Percentiles rank a stretch among this genome's conserved stretches.
These are phyloP conservation scores for Autographa gamma DNA, from an alignment of 2,888 invertebrate genomes.

Conservation along the genomic window DNA sequence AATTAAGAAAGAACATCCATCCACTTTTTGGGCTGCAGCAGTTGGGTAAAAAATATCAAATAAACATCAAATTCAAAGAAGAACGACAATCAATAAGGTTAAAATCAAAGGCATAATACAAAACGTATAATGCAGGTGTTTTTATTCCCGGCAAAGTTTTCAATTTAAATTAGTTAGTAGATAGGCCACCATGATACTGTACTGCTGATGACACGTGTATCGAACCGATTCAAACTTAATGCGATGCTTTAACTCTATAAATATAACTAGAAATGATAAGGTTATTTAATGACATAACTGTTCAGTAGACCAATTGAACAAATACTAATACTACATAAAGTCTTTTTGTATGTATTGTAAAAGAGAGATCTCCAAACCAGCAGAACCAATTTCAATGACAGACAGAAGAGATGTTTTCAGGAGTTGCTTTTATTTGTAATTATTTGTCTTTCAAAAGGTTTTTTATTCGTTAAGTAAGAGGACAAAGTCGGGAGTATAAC, in stretches of 20 bases:
- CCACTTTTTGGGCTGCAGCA: no score
- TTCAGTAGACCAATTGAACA: no score
- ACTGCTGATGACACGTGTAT: conserved; percentile 35
- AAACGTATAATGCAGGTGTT: conserved; percentile 29
- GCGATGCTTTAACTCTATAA: background rate
- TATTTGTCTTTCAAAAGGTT: no score
- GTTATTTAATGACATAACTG: background rate
- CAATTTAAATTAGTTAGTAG: conserved; percentile 13
- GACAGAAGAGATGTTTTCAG: no score
- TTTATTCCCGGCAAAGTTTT: conserved; percentile 10
- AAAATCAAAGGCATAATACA: background rate
- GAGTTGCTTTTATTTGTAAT: no score
- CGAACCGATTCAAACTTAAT: conserved; percentile 14
- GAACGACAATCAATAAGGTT: conserved; percentile 1
- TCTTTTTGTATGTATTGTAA: no score
- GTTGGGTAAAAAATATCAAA: no score
- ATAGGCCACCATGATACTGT: background rate
- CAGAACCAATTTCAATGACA: no score
- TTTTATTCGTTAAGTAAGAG: no score
- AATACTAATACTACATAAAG: no score
- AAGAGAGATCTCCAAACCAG: no score
- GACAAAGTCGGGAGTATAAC: no score
- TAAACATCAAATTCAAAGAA: background rate
- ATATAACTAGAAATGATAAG: background rate
- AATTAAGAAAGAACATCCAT: background rate